A percentile compares a stretch with the other conserved stretches of the same genome.
Conservation (phyloP, 2,888 invertebrate genomes). For the Brachylomia viminalis region DNA sequence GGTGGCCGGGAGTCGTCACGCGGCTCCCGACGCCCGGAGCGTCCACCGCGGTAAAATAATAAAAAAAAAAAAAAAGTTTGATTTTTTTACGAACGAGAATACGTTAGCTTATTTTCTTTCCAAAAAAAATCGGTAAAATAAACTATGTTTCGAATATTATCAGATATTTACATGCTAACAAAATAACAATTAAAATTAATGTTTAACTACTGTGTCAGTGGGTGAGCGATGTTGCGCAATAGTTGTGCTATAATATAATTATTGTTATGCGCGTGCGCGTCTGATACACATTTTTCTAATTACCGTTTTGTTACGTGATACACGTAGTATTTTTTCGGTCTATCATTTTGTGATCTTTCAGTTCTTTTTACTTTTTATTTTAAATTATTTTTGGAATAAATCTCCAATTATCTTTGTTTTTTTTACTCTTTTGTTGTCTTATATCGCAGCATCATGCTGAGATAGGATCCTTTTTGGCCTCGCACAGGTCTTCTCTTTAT, state of each 20-base stretch:
- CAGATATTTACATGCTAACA: conserved; percentile 7
- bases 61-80: background rate
- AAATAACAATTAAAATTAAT: conserved; percentile 33
- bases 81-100: background rate
- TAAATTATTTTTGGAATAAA: background rate
- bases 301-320: conserved; percentile 32
- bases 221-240: conserved; percentile 43
- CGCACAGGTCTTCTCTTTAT: too few species aligned
- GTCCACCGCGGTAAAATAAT: too few species aligned
- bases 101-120: too few species aligned
- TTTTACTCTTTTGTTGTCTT: too few species aligned
- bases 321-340: background rate
- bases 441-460: too few species aligned
- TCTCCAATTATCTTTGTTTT: too few species aligned
- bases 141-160: background rate
- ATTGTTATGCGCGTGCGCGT: conserved; percentile 34
- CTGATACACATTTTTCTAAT: conserved; percentile 48
- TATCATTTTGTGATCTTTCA: background rate
- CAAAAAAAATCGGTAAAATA: background rate
- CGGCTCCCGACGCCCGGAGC: too few species aligned
- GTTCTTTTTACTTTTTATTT: too few species aligned
- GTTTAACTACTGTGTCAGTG: conserved; percentile 46
- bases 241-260: conserved; percentile 44
- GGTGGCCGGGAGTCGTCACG: too few species aligned
- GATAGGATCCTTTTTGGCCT: too few species aligned